These are phyloP conservation scores for Agapornis roseicollis DNA, from an alignment of 2,113 vertebrate species.

Conservation along the genomic window DNA sequence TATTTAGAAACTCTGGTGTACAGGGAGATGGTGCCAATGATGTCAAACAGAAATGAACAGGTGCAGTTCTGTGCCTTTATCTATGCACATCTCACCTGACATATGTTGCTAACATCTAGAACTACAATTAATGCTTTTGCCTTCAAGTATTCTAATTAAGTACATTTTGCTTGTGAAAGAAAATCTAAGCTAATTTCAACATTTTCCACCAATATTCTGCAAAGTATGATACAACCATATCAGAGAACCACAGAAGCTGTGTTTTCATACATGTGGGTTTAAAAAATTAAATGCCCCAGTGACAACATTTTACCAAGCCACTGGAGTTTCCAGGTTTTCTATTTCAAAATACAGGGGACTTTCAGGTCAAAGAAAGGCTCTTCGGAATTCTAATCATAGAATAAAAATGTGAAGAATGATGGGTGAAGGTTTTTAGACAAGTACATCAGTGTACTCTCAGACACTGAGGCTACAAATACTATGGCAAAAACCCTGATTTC, in stretches of 20 bases:
- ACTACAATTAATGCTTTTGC: neutral
- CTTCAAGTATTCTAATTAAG: neutral
- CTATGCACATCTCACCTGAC: neutral
- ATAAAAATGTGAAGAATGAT: neutral
- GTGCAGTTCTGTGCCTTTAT: neutral
- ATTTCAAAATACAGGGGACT: neutral
- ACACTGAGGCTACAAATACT: neutral
- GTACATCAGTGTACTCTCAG: neutral
- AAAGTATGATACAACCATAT: neutral
- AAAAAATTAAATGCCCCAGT: neutral
- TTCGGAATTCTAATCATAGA: neutral
- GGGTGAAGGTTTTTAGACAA: neutral
- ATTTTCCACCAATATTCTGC: neutral
- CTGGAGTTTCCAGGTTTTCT: neutral
- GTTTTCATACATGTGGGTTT: neutral
- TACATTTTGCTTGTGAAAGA: neutral
- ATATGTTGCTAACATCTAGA: neutral
- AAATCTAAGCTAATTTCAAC: neutral
- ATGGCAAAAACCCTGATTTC: neutral
- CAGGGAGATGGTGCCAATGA: neutral
- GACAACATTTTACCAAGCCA: neutral
- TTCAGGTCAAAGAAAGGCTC: neutral
- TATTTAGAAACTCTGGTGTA: neutral
- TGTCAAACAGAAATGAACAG: neutral
- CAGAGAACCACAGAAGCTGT: neutral